Evolutionary conservation across 2,113 vertebrate species (phyloP).

Genomic region (Rhinoderma darwinii): DNA sequence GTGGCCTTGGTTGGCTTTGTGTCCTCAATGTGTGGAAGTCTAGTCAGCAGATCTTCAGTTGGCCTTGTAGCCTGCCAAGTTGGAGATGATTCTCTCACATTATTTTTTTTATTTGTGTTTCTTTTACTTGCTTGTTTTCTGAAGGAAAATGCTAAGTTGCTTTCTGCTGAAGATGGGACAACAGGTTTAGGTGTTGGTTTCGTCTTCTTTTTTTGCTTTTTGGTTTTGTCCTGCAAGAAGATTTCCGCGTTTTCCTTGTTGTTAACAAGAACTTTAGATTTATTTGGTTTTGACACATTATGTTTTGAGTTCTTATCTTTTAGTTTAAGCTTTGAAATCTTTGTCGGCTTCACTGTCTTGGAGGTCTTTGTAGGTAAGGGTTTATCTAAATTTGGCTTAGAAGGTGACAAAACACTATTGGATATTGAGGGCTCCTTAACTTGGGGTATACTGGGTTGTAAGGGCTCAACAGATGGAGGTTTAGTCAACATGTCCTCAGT

Average conservation of each 20-base stretch:
- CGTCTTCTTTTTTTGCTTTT: constrained; percentile 10
- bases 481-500: background rate
- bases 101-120: background rate
- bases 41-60: background rate
- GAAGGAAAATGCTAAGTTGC: background rate
- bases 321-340: background rate
- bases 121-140: constrained; percentile 13
- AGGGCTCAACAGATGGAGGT: background rate
- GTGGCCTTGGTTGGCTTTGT: background rate
- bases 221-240: background rate
- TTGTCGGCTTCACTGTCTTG: background rate
- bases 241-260: background rate
- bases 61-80: background rate
- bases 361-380: background rate
- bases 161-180: background rate
- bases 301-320: constrained; percentile 8
- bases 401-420: background rate
- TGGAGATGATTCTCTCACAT: background rate
- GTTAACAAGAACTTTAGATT: background rate
- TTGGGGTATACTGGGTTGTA: too few relatives aligned
- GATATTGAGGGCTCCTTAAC: background rate
- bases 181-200: background rate
- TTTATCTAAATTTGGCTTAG: background rate
- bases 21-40: background rate
- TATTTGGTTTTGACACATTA: background rate